Base-by-base conservation (phyloP, 2,888 invertebrate species). In the Acanthoscelides obtectus region DNA sequence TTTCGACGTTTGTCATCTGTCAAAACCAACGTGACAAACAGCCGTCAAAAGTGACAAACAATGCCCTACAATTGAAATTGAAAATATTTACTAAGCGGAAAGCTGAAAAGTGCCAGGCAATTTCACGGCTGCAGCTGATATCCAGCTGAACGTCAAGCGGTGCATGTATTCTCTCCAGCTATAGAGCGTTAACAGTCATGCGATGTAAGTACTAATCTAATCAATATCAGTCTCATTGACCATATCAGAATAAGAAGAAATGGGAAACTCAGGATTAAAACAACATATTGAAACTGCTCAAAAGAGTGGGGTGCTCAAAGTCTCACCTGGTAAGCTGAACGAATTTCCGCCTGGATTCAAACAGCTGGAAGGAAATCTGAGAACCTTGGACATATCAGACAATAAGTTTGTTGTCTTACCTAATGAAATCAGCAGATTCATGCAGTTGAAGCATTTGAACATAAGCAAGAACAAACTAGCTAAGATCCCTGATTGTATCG, bases 251-350 rank as follows among this genome's bases (percentile, higher is more conserved):
- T 25, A 65, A 45, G 22, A 27, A 73, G 81, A 68, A 76, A 97
- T 98, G 97, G 97, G 97, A 69, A 98, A 97, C 86, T 91, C 95
- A 72, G 92, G 92, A 74, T 86, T 96, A 70, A 96, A 96, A 83
- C 95, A 94, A 83, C 98, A 98, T 84, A 91, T 96, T 81, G 96
- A 97, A 83, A 98, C 94, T 71, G 98, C 98, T 19, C 92, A 94
- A 80, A 98, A 98, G 87, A 99, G 98, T 21, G 98, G 98, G 20
- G 93, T 97, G 63, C 88, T 98, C 74, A 97, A 97, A 84, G 87
- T 99, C 75, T 93, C 95, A 2, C 90, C 93, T 79, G 90, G 90
- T 72, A 94, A 94, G 80, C 86, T 99, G 70, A 94, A 94, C 78
- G 92, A 93, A 85, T 91, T 94, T 83, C 94, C 94, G 27, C 89